Conservation (phyloP, 30 jellyfish, hydroid and myxozoan genomes). For the Aurelia sp. region DNA sequence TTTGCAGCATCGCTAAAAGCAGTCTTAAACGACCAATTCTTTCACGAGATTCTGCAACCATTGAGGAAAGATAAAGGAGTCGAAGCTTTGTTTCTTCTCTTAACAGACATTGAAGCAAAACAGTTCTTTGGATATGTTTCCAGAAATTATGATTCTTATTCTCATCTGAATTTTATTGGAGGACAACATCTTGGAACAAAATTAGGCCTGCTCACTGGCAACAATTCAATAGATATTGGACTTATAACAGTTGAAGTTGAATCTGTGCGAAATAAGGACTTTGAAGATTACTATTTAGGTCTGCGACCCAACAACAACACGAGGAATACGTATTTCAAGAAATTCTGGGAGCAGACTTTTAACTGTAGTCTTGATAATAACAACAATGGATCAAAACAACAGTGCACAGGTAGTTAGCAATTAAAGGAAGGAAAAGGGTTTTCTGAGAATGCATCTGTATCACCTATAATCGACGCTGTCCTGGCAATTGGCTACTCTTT, state of each 20-base stretch:
- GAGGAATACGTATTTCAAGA: conserved; percentile 51
- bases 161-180: conserved; percentile 43
- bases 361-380: conserved; percentile 49
- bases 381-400: background rate
- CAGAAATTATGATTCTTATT: conserved; percentile 6
- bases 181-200: conserved; percentile 64
- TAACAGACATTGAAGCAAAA: conserved; percentile 46
- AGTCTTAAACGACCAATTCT: conserved; percentile 6
- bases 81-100: conserved; percentile 64
- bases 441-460: conserved; percentile 67
- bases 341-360: conserved; percentile 70
- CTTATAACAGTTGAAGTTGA: conserved; percentile 62
- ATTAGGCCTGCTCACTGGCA: conserved; percentile 30
- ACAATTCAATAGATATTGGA: conserved; percentile 42
- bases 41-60: conserved; percentile 14
- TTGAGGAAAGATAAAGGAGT: conserved; percentile 28
- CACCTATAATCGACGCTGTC: conserved; percentile 75
- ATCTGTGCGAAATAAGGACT: conserved; percentile 15
- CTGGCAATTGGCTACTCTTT: conserved; percentile 11
- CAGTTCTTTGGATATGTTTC: conserved; percentile 38
- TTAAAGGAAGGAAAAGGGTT: conserved; percentile 41
- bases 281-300: conserved; percentile 49
- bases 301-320: conserved; percentile 61
- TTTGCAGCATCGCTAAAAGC: conserved; percentile 17
- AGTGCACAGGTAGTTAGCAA: conserved; percentile 11